phyloP scores from a whole-genome alignment of 2,113 vertebrate genomes.

The Syrmaticus mikado region DNA sequence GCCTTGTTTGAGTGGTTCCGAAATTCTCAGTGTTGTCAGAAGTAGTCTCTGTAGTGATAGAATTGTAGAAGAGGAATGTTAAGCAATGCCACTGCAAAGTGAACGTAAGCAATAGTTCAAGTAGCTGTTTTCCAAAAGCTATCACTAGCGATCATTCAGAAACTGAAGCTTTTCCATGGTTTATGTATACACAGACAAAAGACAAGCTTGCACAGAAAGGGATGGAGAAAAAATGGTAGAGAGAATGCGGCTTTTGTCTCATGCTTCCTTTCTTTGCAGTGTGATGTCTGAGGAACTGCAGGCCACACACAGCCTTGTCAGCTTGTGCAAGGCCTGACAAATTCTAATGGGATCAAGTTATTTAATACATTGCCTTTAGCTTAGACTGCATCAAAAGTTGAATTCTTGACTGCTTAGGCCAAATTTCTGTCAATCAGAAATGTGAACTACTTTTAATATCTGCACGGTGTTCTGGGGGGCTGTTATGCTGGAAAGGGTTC shows the following conservation, averaged over 20 bases:
- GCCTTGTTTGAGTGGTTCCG: conserved; percentile 27
- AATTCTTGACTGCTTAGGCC: neutral
- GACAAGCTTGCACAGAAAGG: neutral
- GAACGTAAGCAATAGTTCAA: neutral
- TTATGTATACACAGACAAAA: neutral
- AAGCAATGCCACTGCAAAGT: neutral
- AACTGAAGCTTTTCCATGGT: neutral
- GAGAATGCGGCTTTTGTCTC: conserved; percentile 49
- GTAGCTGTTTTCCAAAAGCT: neutral
- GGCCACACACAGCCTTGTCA: conserved; percentile 20
- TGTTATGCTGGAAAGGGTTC: neutral
- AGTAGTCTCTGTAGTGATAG: neutral
- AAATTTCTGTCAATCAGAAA: conserved; percentile 28
- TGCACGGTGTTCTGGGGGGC: neutral
- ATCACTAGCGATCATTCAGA: neutral
- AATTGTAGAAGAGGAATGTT: neutral
- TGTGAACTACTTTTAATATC: neutral
- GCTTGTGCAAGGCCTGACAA: neutral
- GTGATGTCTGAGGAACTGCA: neutral
- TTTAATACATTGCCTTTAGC: neutral
- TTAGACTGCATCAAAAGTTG: neutral
- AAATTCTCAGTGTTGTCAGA: neutral
- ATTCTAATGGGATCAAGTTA: neutral
- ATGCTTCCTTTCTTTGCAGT: conserved; percentile 11
- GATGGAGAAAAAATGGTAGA: neutral